These are phyloP conservation scores for Eilema griseolum DNA, from an alignment of 2,888 invertebrate genomes.

Conservation along the genomic window DNA sequence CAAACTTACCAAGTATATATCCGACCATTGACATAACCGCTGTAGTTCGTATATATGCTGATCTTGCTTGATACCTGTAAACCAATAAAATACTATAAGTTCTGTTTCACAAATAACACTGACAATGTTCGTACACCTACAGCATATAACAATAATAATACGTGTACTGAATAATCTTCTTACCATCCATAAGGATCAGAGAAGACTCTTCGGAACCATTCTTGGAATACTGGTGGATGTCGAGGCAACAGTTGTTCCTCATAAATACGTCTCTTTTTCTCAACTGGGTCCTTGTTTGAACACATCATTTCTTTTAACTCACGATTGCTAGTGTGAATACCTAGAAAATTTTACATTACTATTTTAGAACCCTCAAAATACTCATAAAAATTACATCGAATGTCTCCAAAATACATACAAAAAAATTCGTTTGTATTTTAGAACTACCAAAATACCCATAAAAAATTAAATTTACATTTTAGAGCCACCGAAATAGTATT, in stretches of 20 bases:
- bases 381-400: not conserved
- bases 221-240: conserved; percentile 95
- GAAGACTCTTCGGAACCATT: conserved; percentile 97
- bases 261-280: conserved; percentile 90
- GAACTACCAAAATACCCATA: too few species aligned
- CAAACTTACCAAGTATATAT: conserved; percentile 90
- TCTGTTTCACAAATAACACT: not conserved
- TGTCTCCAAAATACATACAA: not conserved
- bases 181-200: conserved; percentile 96
- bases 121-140: not conserved
- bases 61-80: conserved; percentile 94
- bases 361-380: not conserved
- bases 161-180: conserved; percentile 26
- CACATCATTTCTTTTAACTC: conserved; percentile 89
- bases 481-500: too few species aligned
- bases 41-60: conserved; percentile 95
- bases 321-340: conserved; percentile 84
- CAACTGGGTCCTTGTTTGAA: conserved; percentile 87
- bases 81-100: not conserved
- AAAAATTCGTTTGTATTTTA: too few species aligned
- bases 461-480: too few species aligned
- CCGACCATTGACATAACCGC: conserved; percentile 99
- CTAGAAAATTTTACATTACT: conserved; percentile 59
- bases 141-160: not conserved
- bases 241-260: conserved; percentile 88